Evolutionary conservation across 2,113 vertebrate genomes (phyloP), one percentile per base, ranked within the genome.

Genomic region (Eudyptes chrysolophus): DNA sequence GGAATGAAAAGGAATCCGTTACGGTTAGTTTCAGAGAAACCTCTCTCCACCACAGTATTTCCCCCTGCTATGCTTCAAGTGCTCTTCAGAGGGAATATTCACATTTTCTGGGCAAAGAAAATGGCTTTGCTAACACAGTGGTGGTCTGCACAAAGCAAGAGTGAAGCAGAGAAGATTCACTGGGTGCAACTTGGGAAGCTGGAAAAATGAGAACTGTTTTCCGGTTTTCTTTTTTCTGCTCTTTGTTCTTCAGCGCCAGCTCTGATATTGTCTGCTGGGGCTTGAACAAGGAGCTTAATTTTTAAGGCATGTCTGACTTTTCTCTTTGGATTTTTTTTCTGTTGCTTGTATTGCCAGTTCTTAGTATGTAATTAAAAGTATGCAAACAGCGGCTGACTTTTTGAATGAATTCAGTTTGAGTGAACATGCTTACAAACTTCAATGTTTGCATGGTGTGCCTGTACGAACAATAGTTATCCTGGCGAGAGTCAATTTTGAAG

Each of bases 11-110:
- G 19, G 62, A 92, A 95, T 86, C 94, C 51, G 76, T 92, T 84
- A 87, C 48, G 30, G 26, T 80, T 92, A 9, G 38, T 84, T 96
- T 88, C 71, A 93, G 75, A 93, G 78, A 83, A 94, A 85, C 30
- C 71, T 85, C 89, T 91, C 49, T 76, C 76, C 60, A 58, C 70
- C 0, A 1, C 92, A 92, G 60, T 74, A 95, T 86, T 96, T 96
- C 74, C 62, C 60, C 55, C 84, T 1, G 34, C 78, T 85, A 88
- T 4, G 42, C 81, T 94, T 96, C 81, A 74, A 92, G 84, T 83
- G 84, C 84, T 95, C 89, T 93, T 96, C 95, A 95, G 92, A 92
- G 84, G 64, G 68, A 94, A 91, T 81, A 70, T 55, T 94, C 92
- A 93, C 75, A 88, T 95, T 95, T 96, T 96, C 29, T 3, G 6